Conservation (phyloP, 2,888 invertebrate species). For the Netelia fuscicornis region DNA sequence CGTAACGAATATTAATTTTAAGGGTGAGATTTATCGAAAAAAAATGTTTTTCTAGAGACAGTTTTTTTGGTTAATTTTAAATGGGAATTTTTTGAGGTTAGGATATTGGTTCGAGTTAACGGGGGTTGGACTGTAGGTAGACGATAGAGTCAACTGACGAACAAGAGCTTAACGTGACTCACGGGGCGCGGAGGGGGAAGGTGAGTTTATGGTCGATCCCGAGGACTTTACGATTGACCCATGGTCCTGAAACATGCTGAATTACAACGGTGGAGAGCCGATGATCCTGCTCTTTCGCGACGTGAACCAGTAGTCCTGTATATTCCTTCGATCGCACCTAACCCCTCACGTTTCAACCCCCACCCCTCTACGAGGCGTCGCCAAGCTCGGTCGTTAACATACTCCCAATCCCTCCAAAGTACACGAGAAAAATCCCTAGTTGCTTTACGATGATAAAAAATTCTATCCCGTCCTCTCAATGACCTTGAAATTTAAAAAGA, state of each 20-base stretch:
- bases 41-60: too few relatives aligned
- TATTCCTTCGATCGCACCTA: slow-evolving; percentile 29
- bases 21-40: too few relatives aligned
- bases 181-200: slow-evolving; percentile 48
- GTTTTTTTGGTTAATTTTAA: too few relatives aligned
- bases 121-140: too few relatives aligned
- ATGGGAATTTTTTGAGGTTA: too few relatives aligned
- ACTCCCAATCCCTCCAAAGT: too few relatives aligned
- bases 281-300: slow-evolving; percentile 38
- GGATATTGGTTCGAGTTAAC: too few relatives aligned
- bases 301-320: slow-evolving; percentile 32
- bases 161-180: slow-evolving; percentile 18
- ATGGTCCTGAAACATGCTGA: slow-evolving; percentile 79
- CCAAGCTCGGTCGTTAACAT: slow-evolving; percentile 44
- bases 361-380: slow-evolving; percentile 8
- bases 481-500: background rate
- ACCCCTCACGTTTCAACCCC: background rate
- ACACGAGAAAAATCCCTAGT: background rate
- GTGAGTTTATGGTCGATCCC: slow-evolving; percentile 72
- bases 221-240: slow-evolving; percentile 78
- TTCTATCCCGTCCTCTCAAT: background rate
- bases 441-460: slow-evolving; percentile 11
- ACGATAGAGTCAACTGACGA: too few relatives aligned
- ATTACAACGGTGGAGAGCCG: slow-evolving; percentile 75
- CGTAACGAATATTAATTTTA: too few relatives aligned